A percentile compares a stretch with the other conserved stretches of the same genome.
Conservation (phyloP, 2,113 vertebrate species). For the Cyprinodon variegatus region DNA sequence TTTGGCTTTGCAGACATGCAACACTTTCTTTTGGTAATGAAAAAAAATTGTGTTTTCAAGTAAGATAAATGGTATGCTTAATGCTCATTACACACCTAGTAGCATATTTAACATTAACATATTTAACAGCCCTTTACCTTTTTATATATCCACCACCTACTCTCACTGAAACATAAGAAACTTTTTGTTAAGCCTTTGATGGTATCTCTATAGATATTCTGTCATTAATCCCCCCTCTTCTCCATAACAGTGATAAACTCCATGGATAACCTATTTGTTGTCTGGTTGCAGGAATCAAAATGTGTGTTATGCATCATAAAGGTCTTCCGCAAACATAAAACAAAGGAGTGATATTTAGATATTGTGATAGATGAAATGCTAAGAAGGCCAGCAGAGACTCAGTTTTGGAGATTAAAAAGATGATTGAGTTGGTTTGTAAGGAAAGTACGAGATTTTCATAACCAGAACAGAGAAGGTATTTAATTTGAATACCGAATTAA, state of each 20-base stretch:
- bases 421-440: conserved; percentile 83
- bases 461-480: not conserved
- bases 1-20: not conserved
- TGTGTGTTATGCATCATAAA: not conserved
- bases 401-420: conserved; percentile 91
- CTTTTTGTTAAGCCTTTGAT: not conserved
- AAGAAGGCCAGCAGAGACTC: conserved; percentile 95
- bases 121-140: not conserved
- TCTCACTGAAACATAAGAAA: no score
- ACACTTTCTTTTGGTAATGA: not conserved
- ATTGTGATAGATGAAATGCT: conserved; percentile 62
- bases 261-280: no score
- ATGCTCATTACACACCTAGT: not conserved
- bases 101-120: not conserved
- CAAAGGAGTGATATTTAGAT: conserved; percentile 2
- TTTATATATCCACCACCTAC: not conserved
- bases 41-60: not conserved
- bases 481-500: conserved; percentile 70
- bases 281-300: not conserved
- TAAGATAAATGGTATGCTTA: not conserved
- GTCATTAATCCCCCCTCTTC: not conserved
- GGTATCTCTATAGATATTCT: not conserved
- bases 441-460: conserved; percentile 60
- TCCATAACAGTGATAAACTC: no score
- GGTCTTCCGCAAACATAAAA: not conserved